Evolutionary conservation across 2,113 vertebrate species (phyloP).

Genomic region (Pachypanchax playfairii): DNA sequence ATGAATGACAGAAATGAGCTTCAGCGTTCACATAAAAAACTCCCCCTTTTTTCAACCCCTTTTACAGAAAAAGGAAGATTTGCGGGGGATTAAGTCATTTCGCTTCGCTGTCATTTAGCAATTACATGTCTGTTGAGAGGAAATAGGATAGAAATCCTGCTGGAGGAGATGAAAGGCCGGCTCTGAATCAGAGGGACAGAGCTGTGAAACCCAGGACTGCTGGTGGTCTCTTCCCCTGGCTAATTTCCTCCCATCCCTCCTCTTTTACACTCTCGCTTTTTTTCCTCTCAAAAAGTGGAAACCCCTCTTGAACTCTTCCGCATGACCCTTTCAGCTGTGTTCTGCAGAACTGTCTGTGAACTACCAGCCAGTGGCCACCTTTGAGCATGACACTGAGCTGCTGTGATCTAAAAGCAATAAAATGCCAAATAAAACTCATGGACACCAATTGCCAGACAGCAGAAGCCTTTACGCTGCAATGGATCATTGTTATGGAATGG

Average conservation of each 20-base stretch:
- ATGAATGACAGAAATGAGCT: conserved; percentile 19
- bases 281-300: conserved; percentile 34
- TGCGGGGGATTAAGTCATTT: conserved; percentile 66
- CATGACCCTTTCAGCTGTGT: conserved; percentile 14
- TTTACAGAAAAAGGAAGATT: conserved; percentile 56
- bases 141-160: conserved; percentile 68
- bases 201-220: conserved; percentile 46
- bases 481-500: conserved; percentile 82
- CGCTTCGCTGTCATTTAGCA: conserved; percentile 71
- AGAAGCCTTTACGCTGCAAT: conserved; percentile 74
- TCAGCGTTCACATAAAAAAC: conserved; percentile 34
- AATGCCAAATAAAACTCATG: conserved; percentile 83
- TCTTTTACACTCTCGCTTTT: conserved; percentile 50
- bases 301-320: conserved; percentile 1
- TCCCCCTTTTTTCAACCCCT: conserved; percentile 2
- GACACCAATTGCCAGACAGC: conserved; percentile 73
- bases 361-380: conserved; percentile 67
- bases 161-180: conserved; percentile 69
- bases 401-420: conserved; percentile 84
- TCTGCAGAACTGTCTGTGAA: conserved; percentile 43
- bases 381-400: conserved; percentile 68
- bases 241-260: conserved; percentile 43
- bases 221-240: conserved; percentile 54
- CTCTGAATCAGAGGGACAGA: conserved; percentile 50
- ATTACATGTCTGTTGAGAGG: conserved; percentile 62